Conservation (phyloP, 2,888 invertebrate species). For the Tinea semifulvella region DNA sequence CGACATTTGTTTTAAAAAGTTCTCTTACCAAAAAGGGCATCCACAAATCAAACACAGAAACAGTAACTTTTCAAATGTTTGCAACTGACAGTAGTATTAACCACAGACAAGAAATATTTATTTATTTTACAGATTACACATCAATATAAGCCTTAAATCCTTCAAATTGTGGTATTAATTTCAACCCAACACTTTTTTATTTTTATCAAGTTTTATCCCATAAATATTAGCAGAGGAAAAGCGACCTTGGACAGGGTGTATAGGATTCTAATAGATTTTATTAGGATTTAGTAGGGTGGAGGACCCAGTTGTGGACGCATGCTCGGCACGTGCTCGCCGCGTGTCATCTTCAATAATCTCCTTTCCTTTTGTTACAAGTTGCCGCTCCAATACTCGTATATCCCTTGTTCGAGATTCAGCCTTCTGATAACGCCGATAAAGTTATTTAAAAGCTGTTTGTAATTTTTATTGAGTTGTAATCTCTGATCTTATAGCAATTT, state of each 20-base stretch:
- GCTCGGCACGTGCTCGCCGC: slow-evolving; percentile 55
- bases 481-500: not conserved
- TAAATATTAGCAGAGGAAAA: slow-evolving; percentile 23
- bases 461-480: slow-evolving; percentile 18
- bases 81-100: slow-evolving; percentile 6
- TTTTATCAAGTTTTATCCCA: slow-evolving; percentile 35
- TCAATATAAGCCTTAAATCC: slow-evolving; percentile 61
- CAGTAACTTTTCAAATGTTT: not conserved
- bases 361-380: slow-evolving; percentile 66
- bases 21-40: not conserved
- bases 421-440: slow-evolving; percentile 39
- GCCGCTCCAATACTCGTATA: slow-evolving; percentile 33
- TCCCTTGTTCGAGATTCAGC: slow-evolving; percentile 42
- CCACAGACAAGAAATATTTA: slow-evolving; percentile 24
- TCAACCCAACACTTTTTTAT: slow-evolving; percentile 62
- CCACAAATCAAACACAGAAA: slow-evolving; percentile 2
- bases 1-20: too few relatives aligned
- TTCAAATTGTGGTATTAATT: slow-evolving; percentile 64
- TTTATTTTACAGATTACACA: slow-evolving; percentile 56
- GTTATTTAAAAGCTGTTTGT: slow-evolving; percentile 15
- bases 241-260: slow-evolving; percentile 15
- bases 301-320: slow-evolving; percentile 43
- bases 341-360: slow-evolving; percentile 60
- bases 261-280: slow-evolving; percentile 29
- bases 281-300: slow-evolving; percentile 35